A percentile compares a stretch with the other conserved stretches of the same genome.
Evolutionary conservation across 2,888 invertebrate genomes (phyloP).

Genomic region (Germaria angustata): DNA sequence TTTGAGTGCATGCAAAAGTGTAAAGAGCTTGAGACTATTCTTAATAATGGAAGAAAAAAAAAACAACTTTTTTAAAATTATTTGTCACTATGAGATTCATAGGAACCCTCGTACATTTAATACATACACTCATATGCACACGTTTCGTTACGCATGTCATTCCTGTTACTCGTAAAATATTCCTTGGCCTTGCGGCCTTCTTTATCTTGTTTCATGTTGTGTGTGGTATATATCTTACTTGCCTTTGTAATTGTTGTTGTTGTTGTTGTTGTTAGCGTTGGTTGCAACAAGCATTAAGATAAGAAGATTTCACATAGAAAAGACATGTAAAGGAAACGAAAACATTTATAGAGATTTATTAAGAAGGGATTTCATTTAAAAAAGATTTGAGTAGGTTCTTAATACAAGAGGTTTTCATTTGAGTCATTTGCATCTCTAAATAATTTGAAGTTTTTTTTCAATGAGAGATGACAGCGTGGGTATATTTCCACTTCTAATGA

Average conservation of each 20-base stretch:
- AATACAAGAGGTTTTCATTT: background rate
- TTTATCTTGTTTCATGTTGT: slow-evolving; percentile 52
- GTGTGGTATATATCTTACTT: slow-evolving; percentile 37
- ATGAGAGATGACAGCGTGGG: no score
- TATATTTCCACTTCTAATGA: no score
- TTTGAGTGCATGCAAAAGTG: no score
- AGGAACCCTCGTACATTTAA: background rate
- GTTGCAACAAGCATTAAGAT: slow-evolving; percentile 23
- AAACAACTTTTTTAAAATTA: no score
- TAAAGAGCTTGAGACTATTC: no score
- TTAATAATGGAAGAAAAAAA: no score
- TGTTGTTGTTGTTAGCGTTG: background rate
- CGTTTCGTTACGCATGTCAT: slow-evolving; percentile 63
- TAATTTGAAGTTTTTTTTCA: background rate
- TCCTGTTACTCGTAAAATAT: slow-evolving; percentile 47
- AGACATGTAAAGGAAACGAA: background rate
- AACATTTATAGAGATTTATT: slow-evolving; percentile 29
- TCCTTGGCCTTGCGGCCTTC: slow-evolving; percentile 60
- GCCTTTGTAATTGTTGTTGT: background rate
- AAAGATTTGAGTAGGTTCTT: background rate
- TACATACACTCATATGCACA: slow-evolving; percentile 31
- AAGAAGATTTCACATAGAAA: slow-evolving; percentile 14
- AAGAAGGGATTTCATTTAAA: background rate
- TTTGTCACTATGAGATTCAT: no score
- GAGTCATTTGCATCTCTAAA: background rate